Conservation (phyloP, 2,888 invertebrate species). For the Platycnemis pennipes region DNA sequence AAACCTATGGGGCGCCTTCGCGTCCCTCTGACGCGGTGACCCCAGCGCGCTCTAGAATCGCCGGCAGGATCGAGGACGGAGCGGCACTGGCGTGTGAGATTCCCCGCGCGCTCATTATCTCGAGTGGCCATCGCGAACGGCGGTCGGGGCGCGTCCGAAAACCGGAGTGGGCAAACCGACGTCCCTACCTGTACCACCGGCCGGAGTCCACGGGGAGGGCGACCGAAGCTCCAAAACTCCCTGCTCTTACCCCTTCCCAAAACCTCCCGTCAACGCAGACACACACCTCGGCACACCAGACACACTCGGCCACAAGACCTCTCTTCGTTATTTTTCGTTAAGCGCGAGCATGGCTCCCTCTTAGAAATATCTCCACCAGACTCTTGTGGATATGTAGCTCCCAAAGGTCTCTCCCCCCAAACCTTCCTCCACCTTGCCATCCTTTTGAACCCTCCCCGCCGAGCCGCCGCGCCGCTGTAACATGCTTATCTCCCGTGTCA, state of each 20-base stretch:
- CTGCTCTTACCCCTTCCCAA: background rate
- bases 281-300: too few relatives aligned
- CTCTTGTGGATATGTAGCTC: background rate
- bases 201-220: background rate
- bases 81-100: too few relatives aligned
- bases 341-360: background rate
- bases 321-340: background rate
- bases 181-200: background rate
- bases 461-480: background rate
- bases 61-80: slow-evolving; percentile 7
- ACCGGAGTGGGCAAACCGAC: slow-evolving; percentile 27
- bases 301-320: background rate
- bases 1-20: background rate
- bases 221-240: background rate
- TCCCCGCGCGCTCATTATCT: slow-evolving; percentile 43
- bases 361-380: background rate
- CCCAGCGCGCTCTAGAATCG: background rate
- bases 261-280: too few relatives aligned
- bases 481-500: background rate
- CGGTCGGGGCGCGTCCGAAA: background rate
- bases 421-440: background rate
- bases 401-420: background rate
- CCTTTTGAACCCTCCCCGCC: background rate
- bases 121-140: background rate
- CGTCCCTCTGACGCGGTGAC: slow-evolving; percentile 14